A percentile compares a stretch with the other conserved stretches of the same genome.
Evolutionary conservation across 2,888 invertebrate species (phyloP).

Genomic region (Lycophotia porphyrea): DNA sequence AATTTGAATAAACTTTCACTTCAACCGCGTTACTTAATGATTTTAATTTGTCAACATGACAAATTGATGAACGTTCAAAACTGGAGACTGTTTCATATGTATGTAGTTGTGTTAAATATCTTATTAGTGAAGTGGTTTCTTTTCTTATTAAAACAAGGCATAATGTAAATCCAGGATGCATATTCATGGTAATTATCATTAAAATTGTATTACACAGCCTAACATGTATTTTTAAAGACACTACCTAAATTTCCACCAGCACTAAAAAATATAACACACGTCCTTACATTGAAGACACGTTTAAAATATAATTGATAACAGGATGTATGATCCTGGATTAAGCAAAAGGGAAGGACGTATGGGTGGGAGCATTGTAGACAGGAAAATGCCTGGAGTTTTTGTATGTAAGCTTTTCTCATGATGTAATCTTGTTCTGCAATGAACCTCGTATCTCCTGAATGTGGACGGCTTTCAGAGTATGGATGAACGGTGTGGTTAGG

Average conservation of each 20-base stretch:
- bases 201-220: conserved; percentile 27
- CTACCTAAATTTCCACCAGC: background rate
- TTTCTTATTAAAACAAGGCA: conserved; percentile 14
- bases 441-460: background rate
- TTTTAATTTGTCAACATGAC: conserved; percentile 1
- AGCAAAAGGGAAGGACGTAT: background rate
- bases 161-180: conserved; percentile 15
- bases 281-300: background rate
- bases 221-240: background rate
- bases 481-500: too few species aligned
- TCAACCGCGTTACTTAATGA: background rate
- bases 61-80: background rate
- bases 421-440: background rate
- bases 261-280: too few species aligned
- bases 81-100: background rate
- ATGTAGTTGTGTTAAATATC: background rate
- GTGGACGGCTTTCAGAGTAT: too few species aligned
- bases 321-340: background rate
- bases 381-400: background rate
- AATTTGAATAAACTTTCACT: conserved; percentile 52
- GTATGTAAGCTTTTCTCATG: background rate
- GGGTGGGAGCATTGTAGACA: background rate
- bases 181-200: conserved; percentile 21
- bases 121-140: background rate
- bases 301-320: background rate